Evolutionary conservation across 1,140 invertebrate genomes (phyloP).

Genomic region (Leptonema lineaticorne): DNA sequence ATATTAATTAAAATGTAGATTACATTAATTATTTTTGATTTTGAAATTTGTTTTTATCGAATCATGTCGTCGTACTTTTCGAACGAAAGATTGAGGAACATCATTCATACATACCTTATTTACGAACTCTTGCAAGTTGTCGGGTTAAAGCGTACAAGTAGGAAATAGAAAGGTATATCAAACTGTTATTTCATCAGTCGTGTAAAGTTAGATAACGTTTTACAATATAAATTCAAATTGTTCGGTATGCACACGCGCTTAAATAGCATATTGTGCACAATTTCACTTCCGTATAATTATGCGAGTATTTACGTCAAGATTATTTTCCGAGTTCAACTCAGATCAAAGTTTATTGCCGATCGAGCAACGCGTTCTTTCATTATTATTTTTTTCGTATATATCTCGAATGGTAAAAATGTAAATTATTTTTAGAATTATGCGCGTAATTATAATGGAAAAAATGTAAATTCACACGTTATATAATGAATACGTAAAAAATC

Average conservation of each 20-base stretch:
- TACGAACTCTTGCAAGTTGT: neutral
- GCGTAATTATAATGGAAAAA: constrained; percentile 1
- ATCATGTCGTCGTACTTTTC: too few relatives aligned
- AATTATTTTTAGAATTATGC: neutral
- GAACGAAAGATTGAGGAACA: neutral
- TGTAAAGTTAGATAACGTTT: constrained; percentile 4
- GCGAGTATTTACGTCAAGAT: too few relatives aligned
- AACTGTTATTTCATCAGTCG: constrained; percentile 26
- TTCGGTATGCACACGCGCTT: neutral
- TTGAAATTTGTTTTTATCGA: too few relatives aligned
- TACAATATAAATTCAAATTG: constrained; percentile 1
- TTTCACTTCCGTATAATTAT: constrained; percentile 9
- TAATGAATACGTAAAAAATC: constrained; percentile 20
- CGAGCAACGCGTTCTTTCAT: too few relatives aligned
- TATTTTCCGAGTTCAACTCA: too few relatives aligned
- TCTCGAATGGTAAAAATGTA: too few relatives aligned
- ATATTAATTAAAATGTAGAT: too few relatives aligned
- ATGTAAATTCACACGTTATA: constrained; percentile 19
- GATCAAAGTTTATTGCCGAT: too few relatives aligned
- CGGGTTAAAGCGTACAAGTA: constrained; percentile 14
- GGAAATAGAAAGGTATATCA: constrained; percentile 24
- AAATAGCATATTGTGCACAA: too few relatives aligned
- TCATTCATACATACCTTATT: neutral
- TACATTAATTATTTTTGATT: too few relatives aligned
- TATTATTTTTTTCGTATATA: too few relatives aligned